phyloP scores from a whole-genome alignment of 2,113 vertebrate species.

The Grantiella picta region DNA sequence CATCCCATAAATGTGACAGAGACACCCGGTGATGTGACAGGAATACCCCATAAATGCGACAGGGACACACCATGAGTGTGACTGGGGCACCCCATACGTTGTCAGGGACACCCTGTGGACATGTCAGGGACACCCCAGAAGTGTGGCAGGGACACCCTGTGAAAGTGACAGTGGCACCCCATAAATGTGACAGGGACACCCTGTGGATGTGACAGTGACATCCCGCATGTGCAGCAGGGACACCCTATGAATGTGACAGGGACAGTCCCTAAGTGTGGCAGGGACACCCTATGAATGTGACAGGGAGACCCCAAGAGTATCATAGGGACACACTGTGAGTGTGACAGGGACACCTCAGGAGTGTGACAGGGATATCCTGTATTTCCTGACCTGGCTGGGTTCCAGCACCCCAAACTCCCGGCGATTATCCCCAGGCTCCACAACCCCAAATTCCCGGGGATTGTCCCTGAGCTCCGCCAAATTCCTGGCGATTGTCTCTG shows the following conservation, averaged over 20 bases:
- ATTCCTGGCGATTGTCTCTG: accelerated
- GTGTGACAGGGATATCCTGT: too few species aligned
- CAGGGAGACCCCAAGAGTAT: too few species aligned
- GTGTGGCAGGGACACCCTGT: background rate
- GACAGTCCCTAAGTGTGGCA: background rate
- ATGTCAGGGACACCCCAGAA: too few species aligned
- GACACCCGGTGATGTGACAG: too few species aligned
- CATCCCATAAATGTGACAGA: too few species aligned
- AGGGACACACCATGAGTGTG: too few species aligned
- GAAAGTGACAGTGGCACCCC: background rate
- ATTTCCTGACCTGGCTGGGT: accelerated
- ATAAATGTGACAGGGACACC: background rate
- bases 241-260: accelerated
- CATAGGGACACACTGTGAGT: background rate
- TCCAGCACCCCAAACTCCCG: background rate
- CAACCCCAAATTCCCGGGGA: accelerated
- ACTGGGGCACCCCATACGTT: background rate
- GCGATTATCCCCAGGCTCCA: accelerated
- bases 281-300: background rate
- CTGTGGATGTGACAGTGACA: accelerated
- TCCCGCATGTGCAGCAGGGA: accelerated
- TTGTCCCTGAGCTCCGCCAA: background rate
- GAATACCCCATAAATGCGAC: too few species aligned
- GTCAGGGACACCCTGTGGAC: background rate
- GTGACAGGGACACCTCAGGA: too few species aligned